Percentiles rank a stretch among this genome's conserved stretches.
phyloP scores from a whole-genome alignment of 2,888 invertebrate species.

The Diabrotica balteata region DNA sequence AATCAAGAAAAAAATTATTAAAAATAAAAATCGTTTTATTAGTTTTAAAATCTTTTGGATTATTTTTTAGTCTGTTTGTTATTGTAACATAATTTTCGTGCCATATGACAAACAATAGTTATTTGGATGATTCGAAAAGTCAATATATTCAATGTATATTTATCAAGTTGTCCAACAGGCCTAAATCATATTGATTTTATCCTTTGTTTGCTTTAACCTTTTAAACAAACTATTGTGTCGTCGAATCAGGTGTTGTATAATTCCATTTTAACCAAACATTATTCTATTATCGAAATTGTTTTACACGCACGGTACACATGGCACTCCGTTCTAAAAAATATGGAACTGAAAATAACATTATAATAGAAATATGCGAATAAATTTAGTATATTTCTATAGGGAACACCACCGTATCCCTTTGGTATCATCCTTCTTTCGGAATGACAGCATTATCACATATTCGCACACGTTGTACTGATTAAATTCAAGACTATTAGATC shows the following conservation, averaged over 20 bases:
- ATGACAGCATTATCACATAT: conserved; percentile 60
- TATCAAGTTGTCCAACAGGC: no score
- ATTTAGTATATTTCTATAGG: conserved; percentile 57
- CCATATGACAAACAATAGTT: no score
- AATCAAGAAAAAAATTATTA: no score
- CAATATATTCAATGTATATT: no score
- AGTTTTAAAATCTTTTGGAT: no score
- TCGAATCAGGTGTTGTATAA: conserved; percentile 15
- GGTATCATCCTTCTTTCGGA: conserved; percentile 60
- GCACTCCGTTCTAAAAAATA: conserved; percentile 31
- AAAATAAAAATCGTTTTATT: no score
- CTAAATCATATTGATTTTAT: no score
- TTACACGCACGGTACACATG: conserved; percentile 32
- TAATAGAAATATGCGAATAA: conserved; percentile 54
- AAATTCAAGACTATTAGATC: conserved; percentile 57
- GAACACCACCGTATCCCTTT: conserved; percentile 55
- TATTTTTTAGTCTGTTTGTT: no score
- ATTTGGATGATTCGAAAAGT: no score
- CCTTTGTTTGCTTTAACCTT: no score
- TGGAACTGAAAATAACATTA: conserved; percentile 49
- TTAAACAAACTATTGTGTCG: no score
- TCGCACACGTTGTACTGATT: conserved; percentile 58
- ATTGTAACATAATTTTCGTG: no score
- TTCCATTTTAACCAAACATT: conserved; percentile 18
- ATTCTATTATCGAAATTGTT: conserved; percentile 33